Conservation (phyloP, 1,140 invertebrate species). For the Camponotus floridanus region DNA sequence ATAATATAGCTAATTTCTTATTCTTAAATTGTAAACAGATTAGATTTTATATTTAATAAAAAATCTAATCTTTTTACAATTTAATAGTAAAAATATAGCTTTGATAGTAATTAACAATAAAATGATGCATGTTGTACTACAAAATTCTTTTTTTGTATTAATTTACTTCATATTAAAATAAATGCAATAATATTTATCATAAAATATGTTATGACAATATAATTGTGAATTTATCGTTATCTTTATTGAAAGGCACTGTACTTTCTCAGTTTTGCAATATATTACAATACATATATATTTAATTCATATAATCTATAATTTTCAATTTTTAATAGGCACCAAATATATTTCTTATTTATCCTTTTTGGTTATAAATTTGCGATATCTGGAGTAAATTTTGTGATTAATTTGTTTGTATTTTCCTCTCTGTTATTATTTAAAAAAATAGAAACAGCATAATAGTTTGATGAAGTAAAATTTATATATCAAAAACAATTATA, state of each 20-base stretch:
- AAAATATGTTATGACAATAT: background rate
- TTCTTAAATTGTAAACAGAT: background rate
- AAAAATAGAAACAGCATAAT: background rate
- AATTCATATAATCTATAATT: background rate
- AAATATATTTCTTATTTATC: background rate
- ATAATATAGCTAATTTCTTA: background rate
- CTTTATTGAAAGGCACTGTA: constrained; percentile 16
- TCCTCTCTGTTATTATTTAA: background rate
- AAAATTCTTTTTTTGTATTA: background rate
- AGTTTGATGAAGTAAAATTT: background rate
- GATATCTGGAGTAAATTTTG: background rate
- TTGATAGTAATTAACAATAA: background rate
- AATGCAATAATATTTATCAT: background rate
- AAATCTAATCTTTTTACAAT: background rate
- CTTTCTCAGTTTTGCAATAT: background rate
- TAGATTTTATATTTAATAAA: too few species aligned
- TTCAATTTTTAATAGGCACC: background rate
- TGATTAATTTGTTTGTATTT: background rate
- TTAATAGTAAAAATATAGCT: background rate
- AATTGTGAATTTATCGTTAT: background rate
- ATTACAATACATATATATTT: constrained; percentile 18
- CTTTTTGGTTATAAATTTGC: background rate
- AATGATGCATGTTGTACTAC: constrained; percentile 4
- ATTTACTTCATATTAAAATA: constrained; percentile 14
- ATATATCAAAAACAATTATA: background rate